Evolutionary conservation across 2,888 invertebrate species (phyloP).

Genomic region (Xylocampa areola): DNA sequence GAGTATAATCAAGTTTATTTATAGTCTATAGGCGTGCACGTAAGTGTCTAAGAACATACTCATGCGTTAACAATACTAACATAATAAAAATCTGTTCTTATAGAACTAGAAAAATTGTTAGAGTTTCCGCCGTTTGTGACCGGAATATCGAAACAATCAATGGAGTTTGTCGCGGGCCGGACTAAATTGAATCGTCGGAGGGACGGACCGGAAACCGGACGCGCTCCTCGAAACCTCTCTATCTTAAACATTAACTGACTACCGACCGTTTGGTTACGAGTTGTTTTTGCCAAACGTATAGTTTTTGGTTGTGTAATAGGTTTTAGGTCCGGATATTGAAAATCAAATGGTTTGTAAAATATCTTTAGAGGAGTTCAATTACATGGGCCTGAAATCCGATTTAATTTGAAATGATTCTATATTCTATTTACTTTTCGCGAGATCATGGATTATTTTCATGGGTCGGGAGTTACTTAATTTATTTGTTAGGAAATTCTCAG

Average conservation of each 20-base stretch:
- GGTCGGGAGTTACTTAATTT: too few species aligned
- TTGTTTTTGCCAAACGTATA: conserved; percentile 50
- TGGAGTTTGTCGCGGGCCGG: conserved; percentile 82
- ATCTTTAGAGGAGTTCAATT: background rate
- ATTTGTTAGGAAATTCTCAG: too few species aligned
- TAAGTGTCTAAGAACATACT: conserved; percentile 30
- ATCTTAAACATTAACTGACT: conserved; percentile 72
- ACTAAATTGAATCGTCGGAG: conserved; percentile 83
- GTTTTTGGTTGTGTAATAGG: conserved; percentile 44
- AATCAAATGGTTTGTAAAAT: conserved; percentile 19
- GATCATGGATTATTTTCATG: too few species aligned
- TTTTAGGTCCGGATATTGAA: conserved; percentile 46
- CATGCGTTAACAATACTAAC: conserved; percentile 50
- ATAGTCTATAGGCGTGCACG: conserved; percentile 24
- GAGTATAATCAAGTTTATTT: conserved; percentile 36
- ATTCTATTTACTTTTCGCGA: too few species aligned
- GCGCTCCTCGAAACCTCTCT: conserved; percentile 73
- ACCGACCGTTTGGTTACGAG: conserved; percentile 47
- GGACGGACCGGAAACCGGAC: conserved; percentile 83
- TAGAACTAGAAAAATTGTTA: conserved; percentile 62
- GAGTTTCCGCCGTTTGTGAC: conserved; percentile 75
- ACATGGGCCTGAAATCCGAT: background rate
- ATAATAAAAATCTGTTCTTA: conserved; percentile 59
- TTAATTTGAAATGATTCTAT: background rate
- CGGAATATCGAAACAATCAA: conserved; percentile 89